These are phyloP conservation scores for Mesorhabditis belari DNA, from an alignment of 2,888 invertebrate genomes.

Conservation along the genomic window DNA sequence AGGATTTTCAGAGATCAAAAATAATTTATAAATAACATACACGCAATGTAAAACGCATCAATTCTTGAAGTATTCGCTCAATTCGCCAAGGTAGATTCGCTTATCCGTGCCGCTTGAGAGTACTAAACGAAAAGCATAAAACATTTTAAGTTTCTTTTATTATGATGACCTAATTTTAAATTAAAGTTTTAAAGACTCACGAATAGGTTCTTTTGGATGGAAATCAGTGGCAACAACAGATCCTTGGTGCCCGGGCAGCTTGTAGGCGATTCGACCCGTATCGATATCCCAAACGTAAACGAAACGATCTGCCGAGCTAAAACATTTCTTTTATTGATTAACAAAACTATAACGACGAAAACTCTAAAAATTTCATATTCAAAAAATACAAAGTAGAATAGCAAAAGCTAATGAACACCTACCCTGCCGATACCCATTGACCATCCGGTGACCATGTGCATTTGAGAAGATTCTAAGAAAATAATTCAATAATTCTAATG, in stretches of 20 bases:
- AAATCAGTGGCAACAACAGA: constrained; percentile 93
- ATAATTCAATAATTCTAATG: constrained; percentile 3
- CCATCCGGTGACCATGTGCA: constrained; percentile 92
- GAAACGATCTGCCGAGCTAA: constrained; percentile 81
- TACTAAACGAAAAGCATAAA: constrained; percentile 60
- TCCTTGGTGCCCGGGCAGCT: constrained; percentile 94
- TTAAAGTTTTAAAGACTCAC: constrained; percentile 55
- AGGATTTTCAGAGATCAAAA: too few species aligned
- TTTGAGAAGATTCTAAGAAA: constrained; percentile 70
- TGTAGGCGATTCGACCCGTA: constrained; percentile 81
- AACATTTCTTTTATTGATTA: too few species aligned
- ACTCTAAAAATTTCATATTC: too few species aligned
- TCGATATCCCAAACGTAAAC: constrained; percentile 96
- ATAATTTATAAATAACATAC: too few species aligned
- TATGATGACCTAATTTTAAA: neutral
- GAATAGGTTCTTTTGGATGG: constrained; percentile 83
- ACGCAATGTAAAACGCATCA: too few species aligned
- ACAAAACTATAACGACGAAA: too few species aligned
- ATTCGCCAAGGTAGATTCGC: constrained; percentile 87
- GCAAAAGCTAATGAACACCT: too few species aligned
- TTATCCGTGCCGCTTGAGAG: constrained; percentile 91
- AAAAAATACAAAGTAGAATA: too few species aligned
- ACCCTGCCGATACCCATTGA: constrained; percentile 79
- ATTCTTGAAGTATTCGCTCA: constrained; percentile 58
- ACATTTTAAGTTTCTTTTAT: constrained; percentile 2